Evolutionary conservation across 1,140 invertebrate genomes (phyloP).

Genomic region (Dendrolimus kikuchii): DNA sequence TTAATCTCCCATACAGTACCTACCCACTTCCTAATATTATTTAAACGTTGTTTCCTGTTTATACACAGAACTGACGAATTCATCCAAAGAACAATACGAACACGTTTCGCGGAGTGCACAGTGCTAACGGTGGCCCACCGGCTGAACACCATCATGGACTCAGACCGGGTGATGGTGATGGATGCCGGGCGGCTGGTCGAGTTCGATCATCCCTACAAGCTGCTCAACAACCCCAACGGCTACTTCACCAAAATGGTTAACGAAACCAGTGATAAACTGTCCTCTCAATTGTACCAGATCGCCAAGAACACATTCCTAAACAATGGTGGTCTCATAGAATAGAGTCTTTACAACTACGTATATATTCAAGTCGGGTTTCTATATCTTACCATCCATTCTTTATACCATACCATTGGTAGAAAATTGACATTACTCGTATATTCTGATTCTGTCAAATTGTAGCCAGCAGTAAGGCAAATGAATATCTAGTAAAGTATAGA

Average conservation of each 20-base stretch:
- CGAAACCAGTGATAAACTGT: slow-evolving; percentile 75
- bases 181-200: slow-evolving; percentile 75
- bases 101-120: slow-evolving; percentile 77
- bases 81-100: slow-evolving; percentile 75
- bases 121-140: slow-evolving; percentile 88
- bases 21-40: no score
- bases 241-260: slow-evolving; percentile 80
- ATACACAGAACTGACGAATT: slow-evolving; percentile 75
- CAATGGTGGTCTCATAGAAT: slow-evolving; percentile 50
- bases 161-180: slow-evolving; percentile 83
- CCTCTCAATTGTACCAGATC: slow-evolving; percentile 55
- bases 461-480: neutral
- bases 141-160: slow-evolving; percentile 89
- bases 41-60: neutral
- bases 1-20: neutral
- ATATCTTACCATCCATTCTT: slow-evolving; percentile 1
- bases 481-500: no score
- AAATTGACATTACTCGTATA: slow-evolving; percentile 1
- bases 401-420: slow-evolving; percentile 5
- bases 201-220: slow-evolving; percentile 74
- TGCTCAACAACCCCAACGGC: slow-evolving; percentile 75
- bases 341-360: slow-evolving; percentile 15
- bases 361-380: slow-evolving; percentile 14
- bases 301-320: slow-evolving; percentile 57
- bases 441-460: neutral